Conservation (phyloP, 2,888 invertebrate genomes). For the Syrphus vitripennis region DNA sequence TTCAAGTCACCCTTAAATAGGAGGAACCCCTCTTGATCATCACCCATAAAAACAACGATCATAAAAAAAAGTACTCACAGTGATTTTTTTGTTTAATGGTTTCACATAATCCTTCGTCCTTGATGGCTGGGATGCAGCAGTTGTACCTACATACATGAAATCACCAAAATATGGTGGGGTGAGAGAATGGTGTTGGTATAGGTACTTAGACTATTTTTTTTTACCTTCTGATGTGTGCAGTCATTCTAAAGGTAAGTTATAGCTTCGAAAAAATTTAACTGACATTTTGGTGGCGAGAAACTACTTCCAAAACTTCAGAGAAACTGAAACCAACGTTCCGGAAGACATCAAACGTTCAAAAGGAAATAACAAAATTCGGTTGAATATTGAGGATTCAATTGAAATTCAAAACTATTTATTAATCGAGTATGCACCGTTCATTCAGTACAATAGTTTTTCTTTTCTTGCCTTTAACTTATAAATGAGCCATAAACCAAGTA, state of each 20-base stretch:
- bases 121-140: conserved; percentile 35
- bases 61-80: conserved; percentile 19
- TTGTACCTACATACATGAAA: conserved; percentile 28
- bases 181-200: conserved; percentile 39
- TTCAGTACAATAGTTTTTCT: too few relatives aligned
- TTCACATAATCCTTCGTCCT: conserved; percentile 63
- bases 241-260: not conserved
- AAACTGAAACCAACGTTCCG: too few relatives aligned
- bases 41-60: conserved; percentile 41
- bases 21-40: conserved; percentile 55
- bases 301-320: too few relatives aligned
- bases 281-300: too few relatives aligned
- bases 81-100: conserved; percentile 37
- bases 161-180: conserved; percentile 50
- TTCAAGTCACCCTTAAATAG: conserved; percentile 23
- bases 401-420: too few relatives aligned
- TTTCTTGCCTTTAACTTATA: too few relatives aligned
- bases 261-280: not conserved
- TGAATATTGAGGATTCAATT: too few relatives aligned
- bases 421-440: too few relatives aligned
- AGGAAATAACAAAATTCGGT: too few relatives aligned
- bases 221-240: not conserved
- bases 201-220: conserved; percentile 21
- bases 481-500: not conserved
- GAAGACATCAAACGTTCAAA: too few relatives aligned